Conservation (phyloP, 2,888 invertebrate species). For the Calameuta filiformis region DNA sequence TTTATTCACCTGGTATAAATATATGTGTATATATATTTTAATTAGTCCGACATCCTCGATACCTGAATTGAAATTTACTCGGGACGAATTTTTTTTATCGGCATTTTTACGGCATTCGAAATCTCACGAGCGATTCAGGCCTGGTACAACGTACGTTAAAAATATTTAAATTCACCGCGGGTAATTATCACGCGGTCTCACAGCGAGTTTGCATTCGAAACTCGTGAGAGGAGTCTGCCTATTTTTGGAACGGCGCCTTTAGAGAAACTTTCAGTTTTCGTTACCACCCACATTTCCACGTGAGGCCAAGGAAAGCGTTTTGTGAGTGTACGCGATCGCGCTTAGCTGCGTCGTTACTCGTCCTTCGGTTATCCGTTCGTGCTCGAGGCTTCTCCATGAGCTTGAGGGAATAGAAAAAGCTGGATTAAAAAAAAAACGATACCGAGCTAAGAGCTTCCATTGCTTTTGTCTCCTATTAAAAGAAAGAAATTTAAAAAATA, state of each 20-base stretch:
- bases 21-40: no score
- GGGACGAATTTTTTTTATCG: no score
- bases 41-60: no score
- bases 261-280: slow-evolving; percentile 1
- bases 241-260: slow-evolving; percentile 1
- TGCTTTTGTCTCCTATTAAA: not conserved
- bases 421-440: not conserved
- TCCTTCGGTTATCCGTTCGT: not conserved
- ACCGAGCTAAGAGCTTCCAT: not conserved
- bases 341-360: not conserved
- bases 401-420: not conserved
- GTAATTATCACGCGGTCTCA: not conserved
- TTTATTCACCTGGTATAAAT: no score
- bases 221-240: not conserved
- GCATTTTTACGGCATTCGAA: no score
- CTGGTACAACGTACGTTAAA: not conserved
- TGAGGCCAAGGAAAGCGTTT: not conserved
- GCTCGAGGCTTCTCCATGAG: not conserved
- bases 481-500: not conserved
- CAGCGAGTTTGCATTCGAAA: not conserved
- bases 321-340: not conserved
- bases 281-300: not conserved
- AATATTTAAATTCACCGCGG: not conserved
- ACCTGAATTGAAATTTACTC: no score
- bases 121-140: not conserved